Conservation (phyloP, 2,888 invertebrate genomes). For the Cerceris ruficornis region DNA sequence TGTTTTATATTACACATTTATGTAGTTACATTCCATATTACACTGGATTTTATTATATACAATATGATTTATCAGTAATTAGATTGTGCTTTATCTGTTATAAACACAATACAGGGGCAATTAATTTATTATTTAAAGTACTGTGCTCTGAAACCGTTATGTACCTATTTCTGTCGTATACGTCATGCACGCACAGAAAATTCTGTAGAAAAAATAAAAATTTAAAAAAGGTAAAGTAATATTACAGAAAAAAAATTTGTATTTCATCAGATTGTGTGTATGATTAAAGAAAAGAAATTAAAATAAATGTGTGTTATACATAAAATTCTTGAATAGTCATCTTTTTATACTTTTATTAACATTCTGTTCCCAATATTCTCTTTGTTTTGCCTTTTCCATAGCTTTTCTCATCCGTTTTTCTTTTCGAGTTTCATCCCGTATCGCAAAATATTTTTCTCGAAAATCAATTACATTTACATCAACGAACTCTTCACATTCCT, state of each 20-base stretch:
- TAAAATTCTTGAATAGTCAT: conserved; percentile 59
- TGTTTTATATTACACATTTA: conserved; percentile 8
- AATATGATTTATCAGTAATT: neutral
- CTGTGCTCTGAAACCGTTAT: too few relatives aligned
- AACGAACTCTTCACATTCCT: conserved; percentile 69
- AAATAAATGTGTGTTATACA: conserved; percentile 49
- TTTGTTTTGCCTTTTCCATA: conserved; percentile 78
- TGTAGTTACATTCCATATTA: neutral
- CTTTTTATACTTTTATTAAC: conserved; percentile 67
- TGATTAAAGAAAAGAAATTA: neutral
- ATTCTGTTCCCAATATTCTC: conserved; percentile 72
- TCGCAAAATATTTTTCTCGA: conserved; percentile 88
- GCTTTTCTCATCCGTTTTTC: conserved; percentile 84
- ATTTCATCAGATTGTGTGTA: too few relatives aligned
- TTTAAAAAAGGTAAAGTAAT: too few relatives aligned
- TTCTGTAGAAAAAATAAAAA: too few relatives aligned
- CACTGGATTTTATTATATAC: neutral
- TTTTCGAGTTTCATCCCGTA: conserved; percentile 86
- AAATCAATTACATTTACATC: conserved; percentile 82
- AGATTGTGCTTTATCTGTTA: neutral
- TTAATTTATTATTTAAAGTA: too few relatives aligned
- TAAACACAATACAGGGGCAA: neutral
- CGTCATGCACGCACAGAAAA: too few relatives aligned
- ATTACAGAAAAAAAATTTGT: neutral
- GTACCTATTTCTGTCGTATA: too few relatives aligned